Percentiles rank a stretch among this genome's conserved stretches.
phyloP scores from a whole-genome alignment of 2,797 vertebrate genomes.

The Avahi laniger region DNA sequence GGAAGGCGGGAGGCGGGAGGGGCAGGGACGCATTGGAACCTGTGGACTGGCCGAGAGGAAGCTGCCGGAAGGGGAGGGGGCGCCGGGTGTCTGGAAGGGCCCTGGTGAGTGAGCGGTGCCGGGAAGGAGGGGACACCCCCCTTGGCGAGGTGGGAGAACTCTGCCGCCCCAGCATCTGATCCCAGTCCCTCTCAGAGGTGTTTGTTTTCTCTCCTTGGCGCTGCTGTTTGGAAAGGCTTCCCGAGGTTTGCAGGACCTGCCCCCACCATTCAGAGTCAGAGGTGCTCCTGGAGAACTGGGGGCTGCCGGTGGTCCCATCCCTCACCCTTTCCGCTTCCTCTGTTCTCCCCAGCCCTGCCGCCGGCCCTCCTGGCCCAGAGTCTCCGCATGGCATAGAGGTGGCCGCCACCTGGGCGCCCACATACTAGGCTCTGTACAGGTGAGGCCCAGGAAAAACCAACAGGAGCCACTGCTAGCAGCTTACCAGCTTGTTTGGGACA shows the following conservation, averaged over 20 bases:
- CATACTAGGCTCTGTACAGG: not conserved
- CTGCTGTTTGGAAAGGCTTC: not conserved
- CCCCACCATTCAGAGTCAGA: not conserved
- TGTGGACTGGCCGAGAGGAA: not conserved
- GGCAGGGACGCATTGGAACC: conserved; percentile 45
- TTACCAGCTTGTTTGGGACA: not conserved
- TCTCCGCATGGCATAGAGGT: not conserved
- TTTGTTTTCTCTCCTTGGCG: not conserved
- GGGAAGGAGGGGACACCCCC: not conserved
- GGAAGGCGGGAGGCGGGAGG: not conserved
- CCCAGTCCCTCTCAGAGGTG: not conserved
- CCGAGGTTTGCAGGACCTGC: not conserved
- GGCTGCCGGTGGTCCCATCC: not conserved
- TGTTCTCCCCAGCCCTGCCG: no score
- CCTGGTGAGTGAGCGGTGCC: no score
- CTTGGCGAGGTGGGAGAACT: not conserved
- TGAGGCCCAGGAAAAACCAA: not conserved
- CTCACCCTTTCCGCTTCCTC: not conserved
- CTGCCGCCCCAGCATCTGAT: not conserved
- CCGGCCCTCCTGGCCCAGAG: not conserved
- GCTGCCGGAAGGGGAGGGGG: conserved; percentile 17
- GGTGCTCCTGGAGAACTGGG: not conserved
- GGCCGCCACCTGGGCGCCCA: not conserved
- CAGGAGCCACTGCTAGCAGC: not conserved
- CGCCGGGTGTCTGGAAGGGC: not conserved